Base-by-base conservation (phyloP, 64 coral and sea anemone species). In the Dendronephthya gigantea region DNA sequence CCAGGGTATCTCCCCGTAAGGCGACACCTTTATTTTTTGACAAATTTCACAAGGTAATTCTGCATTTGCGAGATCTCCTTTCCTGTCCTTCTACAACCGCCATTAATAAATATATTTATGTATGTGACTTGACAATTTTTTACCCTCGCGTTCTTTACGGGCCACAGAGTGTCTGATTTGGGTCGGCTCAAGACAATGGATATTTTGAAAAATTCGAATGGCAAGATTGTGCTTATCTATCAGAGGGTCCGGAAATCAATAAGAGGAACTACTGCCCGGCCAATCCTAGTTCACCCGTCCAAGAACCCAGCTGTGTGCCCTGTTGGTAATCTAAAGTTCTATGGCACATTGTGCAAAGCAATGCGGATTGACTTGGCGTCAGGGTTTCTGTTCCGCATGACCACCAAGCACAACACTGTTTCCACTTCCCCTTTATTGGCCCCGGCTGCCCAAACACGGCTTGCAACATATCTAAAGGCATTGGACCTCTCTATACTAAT, bases 161-260 rank as follows among this genome's bases (percentile, higher is more conserved):
- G 39, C 47, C 43, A 82, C 16, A 82, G 91, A 17, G 87, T 52
- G 16, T 82, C 83, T 11, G 87, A 89, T 30, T 51, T 88, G 9
- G 91, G 91, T 3, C 85, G 87, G 65, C 47, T 89, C 33, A 89
- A 92, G n/a, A 89, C 91, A 51, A 39, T 86, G 23, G 87, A 92
- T 29, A 65, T 86, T 32, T 50, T 92, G 68, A 37, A 56, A 35
- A 47, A 50, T 58, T 58, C 88, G 10, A 66, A 90, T 70, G 65
- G 32, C 14, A 36, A 50, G 49, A 83, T 30, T 50, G 68, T 85
- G 14, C 86, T 92, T 2, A 81, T 92, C 29, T 68, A 92, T 25
- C 90, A 83, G 72, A 32, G 90, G 17, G 82, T 84, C 22, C 55
- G 86, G 13, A 88, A 92, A 88, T 49, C 86, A 0, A 22, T 88